phyloP scores from a whole-genome alignment of 1,140 invertebrate species.

The Pinna nobilis region DNA sequence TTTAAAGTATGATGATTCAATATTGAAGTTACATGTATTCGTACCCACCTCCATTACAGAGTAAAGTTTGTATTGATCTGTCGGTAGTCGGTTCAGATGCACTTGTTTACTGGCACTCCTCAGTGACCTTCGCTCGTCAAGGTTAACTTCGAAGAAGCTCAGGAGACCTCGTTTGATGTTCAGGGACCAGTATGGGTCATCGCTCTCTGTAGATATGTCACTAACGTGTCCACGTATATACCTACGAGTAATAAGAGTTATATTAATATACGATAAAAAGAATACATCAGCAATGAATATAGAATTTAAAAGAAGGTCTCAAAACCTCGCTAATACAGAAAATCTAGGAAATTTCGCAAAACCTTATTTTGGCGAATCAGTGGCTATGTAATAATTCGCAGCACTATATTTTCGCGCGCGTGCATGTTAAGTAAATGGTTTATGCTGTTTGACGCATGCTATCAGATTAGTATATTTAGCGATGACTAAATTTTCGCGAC shows the following conservation, averaged over 20 bases:
- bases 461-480: too few species aligned
- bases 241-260: constrained; percentile 22
- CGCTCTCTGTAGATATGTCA: constrained; percentile 44
- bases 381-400: too few species aligned
- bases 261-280: background rate
- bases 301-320: background rate
- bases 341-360: too few species aligned
- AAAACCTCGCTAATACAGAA: background rate
- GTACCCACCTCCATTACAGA: constrained; percentile 43
- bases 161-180: constrained; percentile 72
- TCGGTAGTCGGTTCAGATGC: background rate
- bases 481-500: too few species aligned
- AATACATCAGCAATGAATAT: background rate
- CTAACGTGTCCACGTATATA: constrained; percentile 50
- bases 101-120: background rate
- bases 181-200: constrained; percentile 70
- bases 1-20: background rate
- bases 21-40: too few species aligned
- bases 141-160: constrained; percentile 67
- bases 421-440: too few species aligned
- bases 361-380: too few species aligned
- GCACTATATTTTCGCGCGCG: background rate
- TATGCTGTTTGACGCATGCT: too few species aligned
- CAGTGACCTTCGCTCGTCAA: constrained; percentile 39
- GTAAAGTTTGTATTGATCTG: constrained; percentile 16